A percentile compares a stretch with the other conserved stretches of the same genome.
Evolutionary conservation across 2,797 vertebrate species (phyloP).

Genomic region (Remorina albescens): DNA sequence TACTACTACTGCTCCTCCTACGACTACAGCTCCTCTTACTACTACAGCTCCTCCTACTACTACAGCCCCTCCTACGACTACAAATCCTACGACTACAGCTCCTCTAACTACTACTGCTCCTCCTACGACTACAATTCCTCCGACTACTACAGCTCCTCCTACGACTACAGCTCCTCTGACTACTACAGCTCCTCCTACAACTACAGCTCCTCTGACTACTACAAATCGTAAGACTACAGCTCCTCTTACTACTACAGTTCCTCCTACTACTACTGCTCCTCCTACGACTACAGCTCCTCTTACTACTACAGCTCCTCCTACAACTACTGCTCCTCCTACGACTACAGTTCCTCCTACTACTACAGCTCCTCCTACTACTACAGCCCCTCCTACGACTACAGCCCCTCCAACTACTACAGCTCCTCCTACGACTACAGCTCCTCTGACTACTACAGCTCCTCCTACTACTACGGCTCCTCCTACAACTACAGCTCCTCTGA

Average conservation of each 20-base stretch:
- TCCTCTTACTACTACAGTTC: background rate
- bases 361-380: background rate
- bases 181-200: rapidly evolving
- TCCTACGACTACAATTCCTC: rapidly evolving
- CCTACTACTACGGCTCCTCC: too few species aligned
- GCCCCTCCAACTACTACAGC: rapidly evolving
- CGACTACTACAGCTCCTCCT: too few species aligned
- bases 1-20: too few species aligned
- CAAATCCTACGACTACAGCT: background rate
- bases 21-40: too few species aligned
- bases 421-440: background rate
- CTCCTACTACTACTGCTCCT: background rate
- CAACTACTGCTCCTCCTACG: too few species aligned
- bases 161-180: too few species aligned
- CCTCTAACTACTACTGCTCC: background rate
- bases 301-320: rapidly evolving
- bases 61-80: too few species aligned
- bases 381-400: too few species aligned
- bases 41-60: rapidly evolving
- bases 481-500: too few species aligned
- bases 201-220: background rate
- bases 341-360: rapidly evolving
- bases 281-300: too few species aligned
- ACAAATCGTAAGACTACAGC: rapidly evolving
- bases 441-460: rapidly evolving